Conservation (phyloP, 2,888 invertebrate species). For the Tetragonula carbonaria region DNA sequence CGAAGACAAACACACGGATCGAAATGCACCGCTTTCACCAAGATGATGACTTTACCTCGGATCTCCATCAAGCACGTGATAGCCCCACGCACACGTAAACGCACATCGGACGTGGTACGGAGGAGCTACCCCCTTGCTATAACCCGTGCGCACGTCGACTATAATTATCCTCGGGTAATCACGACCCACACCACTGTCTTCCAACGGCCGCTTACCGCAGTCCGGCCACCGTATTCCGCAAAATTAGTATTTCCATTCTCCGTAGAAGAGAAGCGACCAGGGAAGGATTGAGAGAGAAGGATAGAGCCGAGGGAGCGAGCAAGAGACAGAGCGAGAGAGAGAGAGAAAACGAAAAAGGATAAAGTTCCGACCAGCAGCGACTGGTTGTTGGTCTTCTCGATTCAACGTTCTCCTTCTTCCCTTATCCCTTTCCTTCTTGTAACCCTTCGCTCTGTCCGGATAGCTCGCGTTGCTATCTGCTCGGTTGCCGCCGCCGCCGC, state of each 20-base stretch:
- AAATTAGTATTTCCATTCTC: constrained; percentile 84
- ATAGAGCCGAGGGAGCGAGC: neutral
- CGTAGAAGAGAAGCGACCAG: constrained; percentile 72
- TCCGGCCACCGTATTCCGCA: constrained; percentile 84
- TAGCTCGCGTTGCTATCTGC: constrained; percentile 63
- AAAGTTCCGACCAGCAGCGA: constrained; percentile 59
- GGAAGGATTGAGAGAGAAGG: constrained; percentile 15
- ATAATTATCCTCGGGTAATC: constrained; percentile 84
- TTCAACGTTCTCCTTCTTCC: constrained; percentile 57
- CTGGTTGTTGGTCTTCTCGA: constrained; percentile 66
- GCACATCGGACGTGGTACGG: constrained; percentile 64
- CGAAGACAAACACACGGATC: constrained; percentile 16
- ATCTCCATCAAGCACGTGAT: constrained; percentile 66
- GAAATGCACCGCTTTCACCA: constrained; percentile 44
- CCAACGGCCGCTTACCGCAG: constrained; percentile 82
- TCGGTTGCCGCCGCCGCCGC: constrained; percentile 49
- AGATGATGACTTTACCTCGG: constrained; percentile 61
- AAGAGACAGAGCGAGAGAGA: neutral
- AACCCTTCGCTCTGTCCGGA: constrained; percentile 57
- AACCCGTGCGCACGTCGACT: constrained; percentile 78
- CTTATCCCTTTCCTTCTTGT: constrained; percentile 49
- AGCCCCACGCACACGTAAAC: constrained; percentile 68
- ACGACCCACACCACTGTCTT: constrained; percentile 81
- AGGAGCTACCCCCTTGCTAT: constrained; percentile 66
- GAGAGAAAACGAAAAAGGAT: constrained; percentile 41